These are phyloP conservation scores for Falco punctatus DNA, from an alignment of 2,113 vertebrate genomes.

Conservation along the genomic window DNA sequence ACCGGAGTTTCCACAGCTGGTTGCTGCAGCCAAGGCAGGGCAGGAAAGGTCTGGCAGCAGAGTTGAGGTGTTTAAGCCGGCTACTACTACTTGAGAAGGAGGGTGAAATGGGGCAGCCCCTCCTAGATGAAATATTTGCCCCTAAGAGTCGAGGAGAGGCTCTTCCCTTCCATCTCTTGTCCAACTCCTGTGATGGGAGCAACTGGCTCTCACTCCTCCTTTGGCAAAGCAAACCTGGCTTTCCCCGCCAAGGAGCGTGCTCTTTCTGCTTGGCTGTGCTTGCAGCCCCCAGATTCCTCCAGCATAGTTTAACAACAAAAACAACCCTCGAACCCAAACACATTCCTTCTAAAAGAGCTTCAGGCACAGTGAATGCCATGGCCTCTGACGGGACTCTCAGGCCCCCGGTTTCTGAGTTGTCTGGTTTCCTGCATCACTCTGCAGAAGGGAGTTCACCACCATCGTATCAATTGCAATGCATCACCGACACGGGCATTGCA, in stretches of 20 bases:
- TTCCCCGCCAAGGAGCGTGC: not conserved
- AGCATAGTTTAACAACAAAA: not conserved
- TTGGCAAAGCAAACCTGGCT: not conserved
- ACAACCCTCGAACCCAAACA: not conserved
- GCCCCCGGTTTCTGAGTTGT: not conserved
- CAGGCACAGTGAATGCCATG: not conserved
- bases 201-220: not conserved
- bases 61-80: not conserved
- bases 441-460: not conserved
- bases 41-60: not conserved
- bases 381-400: not conserved
- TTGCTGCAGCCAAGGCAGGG: not conserved
- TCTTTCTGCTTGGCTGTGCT: not conserved
- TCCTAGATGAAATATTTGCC: not conserved
- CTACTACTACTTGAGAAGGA: not conserved
- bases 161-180: not conserved
- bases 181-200: not conserved
- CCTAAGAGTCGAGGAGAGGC: not conserved
- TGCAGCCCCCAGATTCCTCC: not conserved
- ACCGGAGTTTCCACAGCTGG: not conserved
- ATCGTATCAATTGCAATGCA: not conserved
- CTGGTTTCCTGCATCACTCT: not conserved
- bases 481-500: not conserved
- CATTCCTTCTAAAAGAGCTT: not conserved
- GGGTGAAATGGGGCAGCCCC: not conserved